Evolutionary conservation across 2,888 invertebrate species (phyloP), one percentile per base, ranked within the genome.

Genomic region (Agrochola lychnidis): DNA sequence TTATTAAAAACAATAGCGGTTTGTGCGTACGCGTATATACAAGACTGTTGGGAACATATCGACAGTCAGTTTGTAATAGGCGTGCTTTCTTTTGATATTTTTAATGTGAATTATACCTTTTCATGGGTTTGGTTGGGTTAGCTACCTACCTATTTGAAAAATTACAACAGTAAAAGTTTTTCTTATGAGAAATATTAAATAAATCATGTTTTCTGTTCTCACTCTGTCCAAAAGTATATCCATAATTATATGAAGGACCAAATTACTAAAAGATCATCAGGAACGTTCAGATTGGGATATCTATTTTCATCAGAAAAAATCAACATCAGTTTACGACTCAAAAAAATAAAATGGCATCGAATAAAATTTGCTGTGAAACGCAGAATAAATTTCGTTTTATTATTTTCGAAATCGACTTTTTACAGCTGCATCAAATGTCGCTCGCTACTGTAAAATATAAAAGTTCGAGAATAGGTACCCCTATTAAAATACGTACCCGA

Each of bases 351-450:
- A 73, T 61, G n/a, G 64, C 51, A 16, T 53, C 56, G 30, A 61
- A 25, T 51, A 79, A 83, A 81, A 86, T 81, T 73, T 78, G 73
- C 62, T 73, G 36, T 66, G 66, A 76, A 86, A 81, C 48, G 36
- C 25, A 51, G 69, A 78, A 83, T 80, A 81, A 67, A 76, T 73
- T 81, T 70, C 68, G 30, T 81, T 86, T 86, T 79, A 87, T 79
- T 82, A 79, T 84, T 74, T 82, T 76, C 61, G 25, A 61, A 75
- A 87, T 79, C 57, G 73, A 70, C 45, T 78, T 87, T 87, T 87
- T 79, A 88, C 82, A 83, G 77, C 88, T 87, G 81, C 81, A 87
- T 85, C 85, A 82, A 88, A 79, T 77, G 81, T 82, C 74, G 69
- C 74, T 73, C 76, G 59, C 70, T 64, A 76, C 70, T 80, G 82